Evolutionary conservation across 2,113 vertebrate genomes (phyloP), one percentile per base, ranked within the genome.

Genomic region (Eublepharis macularius): DNA sequence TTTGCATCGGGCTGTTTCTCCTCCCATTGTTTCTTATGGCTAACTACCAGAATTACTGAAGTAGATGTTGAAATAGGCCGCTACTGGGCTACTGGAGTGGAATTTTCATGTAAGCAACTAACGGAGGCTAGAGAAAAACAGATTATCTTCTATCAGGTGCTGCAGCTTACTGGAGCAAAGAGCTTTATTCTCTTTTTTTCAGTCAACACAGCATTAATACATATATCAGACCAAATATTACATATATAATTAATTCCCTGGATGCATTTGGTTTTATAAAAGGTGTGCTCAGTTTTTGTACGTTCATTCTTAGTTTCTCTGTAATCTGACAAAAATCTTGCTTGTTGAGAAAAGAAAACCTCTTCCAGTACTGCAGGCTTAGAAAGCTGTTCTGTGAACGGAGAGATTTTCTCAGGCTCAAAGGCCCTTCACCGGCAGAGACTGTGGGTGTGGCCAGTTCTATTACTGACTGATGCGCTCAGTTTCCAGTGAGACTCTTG

Each of bases 31-130:
- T 87, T 91, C 66, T 70, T 89, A 87, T n/a, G 78, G 74, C 19
- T 82, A 60, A 87, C 87, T 32, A 77, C 19, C 66, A 91, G 85
- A 82, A 65, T 65, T 57, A 86, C 41, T 86, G 88, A 85, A 92
- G 85, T 6, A 66, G 76, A 89, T 73, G n/a, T 51, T 36, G 79
- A 80, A 92, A 91, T 51, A 49, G 49, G 80, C 74, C 80, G 76
- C 49, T 83, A 51, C 45, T 83, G 69, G 81, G 45, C 45, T 41
- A 41, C 41, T 85, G 83, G 79, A 88, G 66, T 65, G 87, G 69
- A 68, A 75, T 83, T 74, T 47, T 29, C 21, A 89, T 81, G 78
- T 73, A 89, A 91, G 82, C 39, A 79, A 86, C 81, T 85, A 11
- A 54, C 85, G 82, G 82, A 36, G 49, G 34, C 69, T 57, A 65